Percentiles rank a stretch among this genome's conserved stretches.
These are phyloP conservation scores for Chelonus formosanus DNA, from an alignment of 2,888 invertebrate species.

Conservation along the genomic window DNA sequence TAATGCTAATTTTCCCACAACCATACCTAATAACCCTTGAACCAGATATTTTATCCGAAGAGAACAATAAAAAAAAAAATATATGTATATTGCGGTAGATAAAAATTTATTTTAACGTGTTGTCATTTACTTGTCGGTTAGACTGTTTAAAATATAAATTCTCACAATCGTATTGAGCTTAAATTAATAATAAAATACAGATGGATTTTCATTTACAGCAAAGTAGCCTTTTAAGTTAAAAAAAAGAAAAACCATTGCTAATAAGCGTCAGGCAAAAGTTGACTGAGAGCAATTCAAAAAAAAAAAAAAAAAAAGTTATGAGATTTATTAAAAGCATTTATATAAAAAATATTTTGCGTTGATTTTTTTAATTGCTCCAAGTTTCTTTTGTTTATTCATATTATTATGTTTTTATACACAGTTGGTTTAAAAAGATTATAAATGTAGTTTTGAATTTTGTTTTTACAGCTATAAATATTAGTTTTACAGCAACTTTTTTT, in stretches of 20 bases:
- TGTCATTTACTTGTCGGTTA: neutral
- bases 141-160: neutral
- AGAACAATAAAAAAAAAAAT: constrained; percentile 9
- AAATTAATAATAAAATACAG: neutral
- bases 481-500: too few species aligned
- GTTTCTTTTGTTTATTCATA: too few species aligned
- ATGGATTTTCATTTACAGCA: too few species aligned
- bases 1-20: constrained; percentile 47
- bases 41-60: constrained; percentile 41
- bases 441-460: too few species aligned
- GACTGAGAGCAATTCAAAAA: constrained; percentile 2
- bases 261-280: constrained; percentile 5
- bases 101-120: neutral
- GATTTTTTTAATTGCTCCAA: neutral
- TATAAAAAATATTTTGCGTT: neutral
- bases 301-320: neutral
- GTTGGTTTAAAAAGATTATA: too few species aligned
- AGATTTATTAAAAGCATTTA: neutral
- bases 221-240: neutral
- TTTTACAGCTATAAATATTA: too few species aligned
- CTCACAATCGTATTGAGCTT: neutral
- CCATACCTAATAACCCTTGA: constrained; percentile 50
- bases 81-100: constrained; percentile 7
- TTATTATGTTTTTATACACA: too few species aligned
- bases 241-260: neutral